Evolutionary conservation across 2,888 invertebrate genomes (phyloP).

Genomic region (Cactoblastis cactorum): DNA sequence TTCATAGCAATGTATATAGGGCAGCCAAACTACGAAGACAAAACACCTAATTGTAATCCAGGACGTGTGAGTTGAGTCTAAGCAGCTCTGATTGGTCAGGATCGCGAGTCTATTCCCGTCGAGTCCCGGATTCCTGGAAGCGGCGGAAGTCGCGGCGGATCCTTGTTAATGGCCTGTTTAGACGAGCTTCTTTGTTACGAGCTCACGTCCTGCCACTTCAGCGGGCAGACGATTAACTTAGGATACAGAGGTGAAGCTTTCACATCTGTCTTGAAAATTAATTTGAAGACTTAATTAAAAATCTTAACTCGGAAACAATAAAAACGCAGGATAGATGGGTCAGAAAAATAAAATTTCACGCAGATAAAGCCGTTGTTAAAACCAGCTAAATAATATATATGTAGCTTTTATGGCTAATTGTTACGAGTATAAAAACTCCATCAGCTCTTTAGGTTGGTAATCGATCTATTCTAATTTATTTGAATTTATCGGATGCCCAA

Average conservation of each 20-base stretch:
- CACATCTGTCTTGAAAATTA: not conserved
- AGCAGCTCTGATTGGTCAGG: conserved; percentile 38
- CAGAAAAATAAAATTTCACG: no score
- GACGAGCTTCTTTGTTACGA: conserved; percentile 73
- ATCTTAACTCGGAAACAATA: no score
- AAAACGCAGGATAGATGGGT: no score
- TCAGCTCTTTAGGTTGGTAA: no score
- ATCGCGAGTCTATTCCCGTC: conserved; percentile 66
- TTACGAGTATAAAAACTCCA: no score
- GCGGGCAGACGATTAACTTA: conserved; percentile 21
- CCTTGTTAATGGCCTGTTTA: conserved; percentile 78
- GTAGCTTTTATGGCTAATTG: no score
- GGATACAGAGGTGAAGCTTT: not conserved
- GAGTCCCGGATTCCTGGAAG: conserved; percentile 71
- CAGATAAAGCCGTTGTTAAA: no score
- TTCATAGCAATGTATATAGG: no score
- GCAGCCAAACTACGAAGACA: not conserved
- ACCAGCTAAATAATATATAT: no score
- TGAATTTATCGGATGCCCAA: no score
- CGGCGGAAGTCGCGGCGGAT: conserved; percentile 71
- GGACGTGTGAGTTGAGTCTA: not conserved
- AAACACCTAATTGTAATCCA: not conserved
- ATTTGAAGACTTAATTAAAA: no score
- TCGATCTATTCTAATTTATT: no score
- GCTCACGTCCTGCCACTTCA: conserved; percentile 68